These are phyloP conservation scores for Chironomus tepperi DNA, from an alignment of 1,140 invertebrate genomes.

Conservation along the genomic window DNA sequence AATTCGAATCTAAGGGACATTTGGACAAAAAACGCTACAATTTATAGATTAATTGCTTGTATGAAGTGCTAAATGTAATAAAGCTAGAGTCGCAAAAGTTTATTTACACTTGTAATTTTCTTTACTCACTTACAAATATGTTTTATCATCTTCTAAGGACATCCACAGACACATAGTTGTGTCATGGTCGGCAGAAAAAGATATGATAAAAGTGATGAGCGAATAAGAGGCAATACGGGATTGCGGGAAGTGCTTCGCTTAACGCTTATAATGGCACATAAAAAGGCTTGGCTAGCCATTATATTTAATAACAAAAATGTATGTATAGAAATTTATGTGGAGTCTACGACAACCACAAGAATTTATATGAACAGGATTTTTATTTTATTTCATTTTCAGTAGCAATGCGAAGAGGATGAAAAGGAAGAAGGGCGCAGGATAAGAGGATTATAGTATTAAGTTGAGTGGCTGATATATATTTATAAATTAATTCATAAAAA, in stretches of 20 bases:
- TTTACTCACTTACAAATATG: slow-evolving; percentile 3
- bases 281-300: slow-evolving; percentile 9
- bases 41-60: slow-evolving; percentile 4
- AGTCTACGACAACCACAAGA: background rate
- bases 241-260: background rate
- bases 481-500: slow-evolving; percentile 23
- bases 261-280: slow-evolving; percentile 10
- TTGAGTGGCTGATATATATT: slow-evolving; percentile 20
- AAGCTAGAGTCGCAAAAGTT: background rate
- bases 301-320: slow-evolving; percentile 18
- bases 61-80: background rate
- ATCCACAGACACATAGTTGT: background rate
- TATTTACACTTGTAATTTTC: slow-evolving; percentile 19
- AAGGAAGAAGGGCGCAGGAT: slow-evolving; percentile 5
- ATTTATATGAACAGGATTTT: background rate
- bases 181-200: background rate
- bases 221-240: background rate
- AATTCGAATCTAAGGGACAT: no score
- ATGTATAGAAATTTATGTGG: background rate
- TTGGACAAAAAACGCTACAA: no score
- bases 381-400: background rate
- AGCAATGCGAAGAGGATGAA: background rate
- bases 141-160: background rate
- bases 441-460: slow-evolving; percentile 22
- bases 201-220: background rate